phyloP scores from a whole-genome alignment of 2,113 vertebrate species.

The Nyctereutes procyonoides region DNA sequence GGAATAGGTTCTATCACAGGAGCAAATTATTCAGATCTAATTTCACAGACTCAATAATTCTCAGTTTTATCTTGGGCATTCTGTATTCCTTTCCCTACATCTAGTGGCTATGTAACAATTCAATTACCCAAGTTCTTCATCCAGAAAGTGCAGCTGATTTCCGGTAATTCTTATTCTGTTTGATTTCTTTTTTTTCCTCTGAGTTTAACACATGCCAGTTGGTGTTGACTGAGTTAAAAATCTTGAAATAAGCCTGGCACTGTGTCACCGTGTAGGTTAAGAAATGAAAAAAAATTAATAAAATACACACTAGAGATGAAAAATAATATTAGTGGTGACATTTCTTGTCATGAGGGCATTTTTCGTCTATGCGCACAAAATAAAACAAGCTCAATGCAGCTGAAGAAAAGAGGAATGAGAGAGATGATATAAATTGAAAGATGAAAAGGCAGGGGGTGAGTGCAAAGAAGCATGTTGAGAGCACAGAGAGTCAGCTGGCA shows the following conservation, averaged over 20 bases:
- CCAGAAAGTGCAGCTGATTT: conserved; percentile 77
- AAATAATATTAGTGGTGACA: conserved; percentile 59
- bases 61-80: conserved; percentile 65
- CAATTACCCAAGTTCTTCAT: conserved; percentile 80
- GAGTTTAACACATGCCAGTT: conserved; percentile 69
- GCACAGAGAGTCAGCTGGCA: background rate
- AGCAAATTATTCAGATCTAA: conserved; percentile 75
- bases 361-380: conserved; percentile 50
- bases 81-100: conserved; percentile 68
- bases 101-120: conserved; percentile 76
- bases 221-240: conserved; percentile 73
- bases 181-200: conserved; percentile 55
- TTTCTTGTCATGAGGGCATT: conserved; percentile 67
- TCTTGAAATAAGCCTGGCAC: conserved; percentile 64
- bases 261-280: conserved; percentile 49
- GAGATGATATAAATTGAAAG: conserved; percentile 12
- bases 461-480: background rate
- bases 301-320: conserved; percentile 73
- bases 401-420: conserved; percentile 51
- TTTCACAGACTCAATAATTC: conserved; percentile 73
- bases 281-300: conserved; percentile 55
- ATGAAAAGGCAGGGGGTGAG: conserved; percentile 43
- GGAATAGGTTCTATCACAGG: conserved; percentile 48
- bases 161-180: conserved; percentile 62
- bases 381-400: conserved; percentile 4